Percentiles rank a stretch among this genome's conserved stretches.
These are phyloP conservation scores for Aphidius ervi DNA, from an alignment of 1,140 invertebrate species.

Conservation along the genomic window DNA sequence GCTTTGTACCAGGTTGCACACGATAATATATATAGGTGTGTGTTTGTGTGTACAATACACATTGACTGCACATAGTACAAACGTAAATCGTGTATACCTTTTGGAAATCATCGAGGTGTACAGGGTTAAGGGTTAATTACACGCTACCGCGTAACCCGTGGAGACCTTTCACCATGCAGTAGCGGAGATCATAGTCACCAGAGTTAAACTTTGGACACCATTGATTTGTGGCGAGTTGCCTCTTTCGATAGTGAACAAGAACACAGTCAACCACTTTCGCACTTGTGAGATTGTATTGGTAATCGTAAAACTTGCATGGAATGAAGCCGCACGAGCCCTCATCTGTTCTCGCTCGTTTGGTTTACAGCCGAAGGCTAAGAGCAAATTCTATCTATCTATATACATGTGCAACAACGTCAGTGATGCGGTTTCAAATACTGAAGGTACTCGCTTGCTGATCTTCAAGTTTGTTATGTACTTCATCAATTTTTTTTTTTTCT, in stretches of 20 bases:
- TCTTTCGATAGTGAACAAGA: not conserved
- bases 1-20: not conserved
- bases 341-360: no score
- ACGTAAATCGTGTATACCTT: constrained; percentile 11
- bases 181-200: constrained; percentile 12
- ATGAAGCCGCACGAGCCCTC: not conserved
- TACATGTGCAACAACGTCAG: not conserved
- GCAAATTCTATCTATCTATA: no score
- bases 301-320: constrained; percentile 23
- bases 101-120: constrained; percentile 38
- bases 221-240: constrained; percentile 40
- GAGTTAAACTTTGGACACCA: constrained; percentile 43
- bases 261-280: constrained; percentile 19
- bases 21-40: not conserved
- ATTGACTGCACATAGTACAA: not conserved
- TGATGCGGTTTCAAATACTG: not conserved
- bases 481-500: no score
- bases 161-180: constrained; percentile 7
- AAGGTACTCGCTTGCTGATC: not conserved
- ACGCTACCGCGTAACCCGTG: constrained; percentile 36
- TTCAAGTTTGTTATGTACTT: no score
- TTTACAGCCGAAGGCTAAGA: no score
- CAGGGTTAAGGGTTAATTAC: constrained; percentile 41
- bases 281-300: constrained; percentile 18
- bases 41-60: no score